Evolutionary conservation across 2,888 invertebrate genomes (phyloP).

Genomic region (Elaeidobius kamerunicus): DNA sequence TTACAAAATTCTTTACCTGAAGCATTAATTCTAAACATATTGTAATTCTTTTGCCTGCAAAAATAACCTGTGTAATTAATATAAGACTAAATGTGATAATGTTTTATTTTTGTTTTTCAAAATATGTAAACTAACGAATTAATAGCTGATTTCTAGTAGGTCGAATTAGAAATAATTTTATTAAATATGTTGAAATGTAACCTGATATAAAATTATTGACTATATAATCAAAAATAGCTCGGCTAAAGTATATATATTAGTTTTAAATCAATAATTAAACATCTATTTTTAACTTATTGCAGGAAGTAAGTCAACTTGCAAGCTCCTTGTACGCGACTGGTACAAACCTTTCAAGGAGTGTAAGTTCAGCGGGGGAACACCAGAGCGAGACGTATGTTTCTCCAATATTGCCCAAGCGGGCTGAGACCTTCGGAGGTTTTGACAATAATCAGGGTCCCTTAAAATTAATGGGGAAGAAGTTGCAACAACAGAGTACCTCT

Average conservation of each 20-base stretch:
- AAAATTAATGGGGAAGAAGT: constrained; percentile 43
- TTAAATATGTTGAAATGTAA: no score
- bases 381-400: constrained; percentile 83
- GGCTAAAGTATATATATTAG: background rate
- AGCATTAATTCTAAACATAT: no score
- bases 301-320: constrained; percentile 75
- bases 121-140: no score
- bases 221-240: no score
- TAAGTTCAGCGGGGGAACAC: constrained; percentile 91
- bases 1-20: no score
- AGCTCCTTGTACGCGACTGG: constrained; percentile 71
- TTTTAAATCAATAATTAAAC: background rate
- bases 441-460: constrained; percentile 55
- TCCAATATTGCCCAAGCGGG: constrained; percentile 84
- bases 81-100: no score
- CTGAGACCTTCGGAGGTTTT: constrained; percentile 96
- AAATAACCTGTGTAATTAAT: no score
- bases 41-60: no score
- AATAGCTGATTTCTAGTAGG: no score
- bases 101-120: no score
- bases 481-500: constrained; percentile 41
- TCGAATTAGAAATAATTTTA: no score
- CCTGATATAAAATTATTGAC: background rate
- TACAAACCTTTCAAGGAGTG: constrained; percentile 81
- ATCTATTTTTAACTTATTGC: background rate